phyloP scores from a whole-genome alignment of 2,888 invertebrate genomes.

The Sarcophaga variegata region DNA sequence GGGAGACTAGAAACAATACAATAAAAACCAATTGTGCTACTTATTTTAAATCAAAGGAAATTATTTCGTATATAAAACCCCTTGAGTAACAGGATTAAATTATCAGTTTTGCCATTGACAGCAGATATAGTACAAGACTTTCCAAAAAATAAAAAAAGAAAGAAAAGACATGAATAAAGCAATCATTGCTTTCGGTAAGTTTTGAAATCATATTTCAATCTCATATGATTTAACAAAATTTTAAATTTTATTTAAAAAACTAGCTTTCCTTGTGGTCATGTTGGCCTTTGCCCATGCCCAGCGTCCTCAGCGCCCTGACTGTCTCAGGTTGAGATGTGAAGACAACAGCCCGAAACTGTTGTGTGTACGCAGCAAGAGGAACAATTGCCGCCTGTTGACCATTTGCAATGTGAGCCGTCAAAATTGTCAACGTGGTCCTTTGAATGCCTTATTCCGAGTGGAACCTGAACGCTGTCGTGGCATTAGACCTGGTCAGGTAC shows the following conservation, averaged over 20 bases:
- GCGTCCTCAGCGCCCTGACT: background rate
- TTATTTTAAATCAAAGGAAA: background rate
- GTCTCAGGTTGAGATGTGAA: slow-evolving; percentile 29
- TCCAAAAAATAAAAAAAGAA: background rate
- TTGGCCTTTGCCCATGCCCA: background rate
- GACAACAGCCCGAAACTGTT: slow-evolving; percentile 51
- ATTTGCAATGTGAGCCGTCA: slow-evolving; percentile 70
- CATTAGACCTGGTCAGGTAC: background rate
- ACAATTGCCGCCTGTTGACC: slow-evolving; percentile 70
- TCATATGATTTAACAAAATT: too few relatives aligned
- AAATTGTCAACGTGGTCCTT: slow-evolving; percentile 70
- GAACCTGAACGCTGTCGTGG: background rate
- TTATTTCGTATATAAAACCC: slow-evolving; percentile 34
- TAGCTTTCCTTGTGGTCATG: background rate
- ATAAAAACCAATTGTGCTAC: background rate
- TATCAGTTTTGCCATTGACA: slow-evolving; percentile 10
- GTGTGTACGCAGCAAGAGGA: slow-evolving; percentile 71
- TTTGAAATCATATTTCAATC: too few relatives aligned
- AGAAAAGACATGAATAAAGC: slow-evolving; percentile 53
- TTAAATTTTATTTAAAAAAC: too few relatives aligned
- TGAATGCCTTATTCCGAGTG: background rate
- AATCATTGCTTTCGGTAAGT: slow-evolving; percentile 45
- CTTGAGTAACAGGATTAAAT: background rate
- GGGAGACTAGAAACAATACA: too few relatives aligned
- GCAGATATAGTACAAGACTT: background rate